Evolutionary conservation across 1,140 invertebrate species (phyloP), one percentile per base, ranked within the genome.

Genomic region (Drosophila bipectinata): DNA sequence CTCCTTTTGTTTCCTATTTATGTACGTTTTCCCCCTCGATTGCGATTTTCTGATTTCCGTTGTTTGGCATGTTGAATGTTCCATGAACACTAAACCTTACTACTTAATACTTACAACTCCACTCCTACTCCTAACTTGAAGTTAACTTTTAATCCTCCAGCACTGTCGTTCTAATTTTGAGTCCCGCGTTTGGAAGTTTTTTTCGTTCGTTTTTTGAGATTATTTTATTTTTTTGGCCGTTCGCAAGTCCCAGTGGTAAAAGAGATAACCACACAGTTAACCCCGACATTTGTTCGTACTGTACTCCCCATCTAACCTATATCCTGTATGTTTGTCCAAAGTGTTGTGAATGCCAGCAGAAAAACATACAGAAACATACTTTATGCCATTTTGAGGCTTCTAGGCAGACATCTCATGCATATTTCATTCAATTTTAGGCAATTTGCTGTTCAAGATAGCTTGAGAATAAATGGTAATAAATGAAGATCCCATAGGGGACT

Each of bases 31-130:
- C 41, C 34, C 34, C 34, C 58, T 74, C 48, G 47, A 63, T 63
- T 61, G 45, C 39, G 34, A 57, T 51, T 48, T n/a, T 51, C 68
- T 39, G 57, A 55, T 66, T 80, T 77, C 55, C 53, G 58, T 79
- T 55, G 54, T 63, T 66, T 72, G 66, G 75, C 75, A 77, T 77
- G 77, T 41, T 75, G 63, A 71, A 62, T 39, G 56, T 72, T 77
- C 49, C 32, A 41, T 52, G 26, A 14, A 73, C 71, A 51, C 72
- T 45, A 58, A 73, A 21, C 21, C 21, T 3, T 21, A 21, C 21
- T 51, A 51, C 53, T 47, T 37, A 72, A 24, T 68, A 59, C 30
- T 44, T 53, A 53, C 34, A 64, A 55, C 34, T 52, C 34, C 30
- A 26, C 66, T 34, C 18, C 21, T 21, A 21, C 21, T 45, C 44